A percentile compares a stretch with the other conserved stretches of the same genome.
Evolutionary conservation across 2,888 invertebrate genomes (phyloP).

Genomic region (Chymomyza caudatula): DNA sequence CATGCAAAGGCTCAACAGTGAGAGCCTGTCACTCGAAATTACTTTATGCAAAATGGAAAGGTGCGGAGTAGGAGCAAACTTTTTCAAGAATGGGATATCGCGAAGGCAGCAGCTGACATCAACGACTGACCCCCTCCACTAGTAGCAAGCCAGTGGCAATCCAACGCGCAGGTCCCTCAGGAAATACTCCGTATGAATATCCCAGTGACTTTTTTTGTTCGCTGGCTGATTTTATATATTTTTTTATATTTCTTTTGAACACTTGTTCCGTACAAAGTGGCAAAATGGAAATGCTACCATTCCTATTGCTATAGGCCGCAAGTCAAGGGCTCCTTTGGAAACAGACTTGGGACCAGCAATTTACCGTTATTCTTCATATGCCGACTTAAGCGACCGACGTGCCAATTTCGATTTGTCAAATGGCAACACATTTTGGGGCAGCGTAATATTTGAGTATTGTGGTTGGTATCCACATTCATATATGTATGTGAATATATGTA

Average conservation of each 20-base stretch:
- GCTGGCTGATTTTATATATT: neutral
- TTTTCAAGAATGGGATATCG: neutral
- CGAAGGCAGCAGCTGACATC: slow-evolving; percentile 39
- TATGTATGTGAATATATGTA: neutral
- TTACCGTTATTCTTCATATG: slow-evolving; percentile 51
- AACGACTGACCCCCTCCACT: neutral
- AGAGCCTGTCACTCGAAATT: slow-evolving; percentile 56
- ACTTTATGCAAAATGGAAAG: slow-evolving; percentile 51
- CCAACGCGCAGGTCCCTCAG: slow-evolving; percentile 29
- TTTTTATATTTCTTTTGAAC: slow-evolving; percentile 34
- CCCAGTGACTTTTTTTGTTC: slow-evolving; percentile 22
- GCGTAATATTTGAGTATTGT: neutral
- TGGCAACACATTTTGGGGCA: neutral
- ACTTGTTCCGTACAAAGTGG: slow-evolving; percentile 49
- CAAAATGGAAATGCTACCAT: slow-evolving; percentile 33
- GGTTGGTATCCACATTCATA: too few relatives aligned
- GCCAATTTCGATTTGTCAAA: slow-evolving; percentile 50
- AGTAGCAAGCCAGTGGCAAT: neutral
- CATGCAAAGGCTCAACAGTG: slow-evolving; percentile 51
- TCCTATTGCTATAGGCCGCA: slow-evolving; percentile 2
- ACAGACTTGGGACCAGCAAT: slow-evolving; percentile 36
- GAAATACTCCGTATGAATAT: slow-evolving; percentile 58
- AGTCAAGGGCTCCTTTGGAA: neutral
- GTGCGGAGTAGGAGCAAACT: neutral
- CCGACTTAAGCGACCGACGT: slow-evolving; percentile 49